Conservation (phyloP, 2,113 vertebrate genomes). For the Notothenia coriiceps region DNA sequence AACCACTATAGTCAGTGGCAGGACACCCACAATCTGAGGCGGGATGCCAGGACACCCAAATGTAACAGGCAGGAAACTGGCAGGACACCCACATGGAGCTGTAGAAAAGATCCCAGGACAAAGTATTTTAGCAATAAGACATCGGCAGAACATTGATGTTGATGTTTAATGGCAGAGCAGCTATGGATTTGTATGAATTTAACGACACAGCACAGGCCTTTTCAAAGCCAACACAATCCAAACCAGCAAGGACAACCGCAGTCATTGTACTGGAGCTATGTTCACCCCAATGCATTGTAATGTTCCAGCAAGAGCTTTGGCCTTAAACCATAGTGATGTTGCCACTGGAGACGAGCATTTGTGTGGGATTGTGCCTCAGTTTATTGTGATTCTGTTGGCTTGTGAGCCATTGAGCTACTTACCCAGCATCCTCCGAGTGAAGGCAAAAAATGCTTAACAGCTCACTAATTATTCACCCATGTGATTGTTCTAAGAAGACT, state of each 20-base stretch:
- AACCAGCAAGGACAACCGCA: conserved; percentile 30
- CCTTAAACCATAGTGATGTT: conserved; percentile 51
- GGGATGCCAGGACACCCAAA: conserved; percentile 32
- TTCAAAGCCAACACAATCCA: conserved; percentile 27
- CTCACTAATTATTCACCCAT: conserved; percentile 48
- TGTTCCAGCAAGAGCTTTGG: conserved; percentile 57
- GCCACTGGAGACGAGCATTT: conserved; percentile 62
- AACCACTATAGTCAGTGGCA: conserved; percentile 18
- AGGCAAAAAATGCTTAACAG: conserved; percentile 35
- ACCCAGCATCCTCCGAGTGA: conserved; percentile 42
- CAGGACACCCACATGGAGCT: conserved; percentile 40
- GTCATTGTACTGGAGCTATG: conserved; percentile 39
- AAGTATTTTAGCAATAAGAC: conserved; percentile 19
- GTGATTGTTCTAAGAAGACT: conserved; percentile 38
- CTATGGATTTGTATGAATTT: conserved; percentile 26
- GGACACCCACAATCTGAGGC: conserved; percentile 39
- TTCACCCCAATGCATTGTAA: conserved; percentile 36
- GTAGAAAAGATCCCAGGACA: conserved; percentile 27
- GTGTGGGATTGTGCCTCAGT: conserved; percentile 44
- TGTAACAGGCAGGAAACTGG: conserved; percentile 24
- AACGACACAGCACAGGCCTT: not conserved
- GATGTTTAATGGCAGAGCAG: not conserved
- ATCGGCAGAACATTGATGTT: conserved; percentile 10
- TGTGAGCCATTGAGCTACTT: conserved; percentile 56
- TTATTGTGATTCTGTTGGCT: conserved; percentile 58